Base-by-base conservation (phyloP, 1,140 invertebrate species). In the Mercenaria mercenaria region DNA sequence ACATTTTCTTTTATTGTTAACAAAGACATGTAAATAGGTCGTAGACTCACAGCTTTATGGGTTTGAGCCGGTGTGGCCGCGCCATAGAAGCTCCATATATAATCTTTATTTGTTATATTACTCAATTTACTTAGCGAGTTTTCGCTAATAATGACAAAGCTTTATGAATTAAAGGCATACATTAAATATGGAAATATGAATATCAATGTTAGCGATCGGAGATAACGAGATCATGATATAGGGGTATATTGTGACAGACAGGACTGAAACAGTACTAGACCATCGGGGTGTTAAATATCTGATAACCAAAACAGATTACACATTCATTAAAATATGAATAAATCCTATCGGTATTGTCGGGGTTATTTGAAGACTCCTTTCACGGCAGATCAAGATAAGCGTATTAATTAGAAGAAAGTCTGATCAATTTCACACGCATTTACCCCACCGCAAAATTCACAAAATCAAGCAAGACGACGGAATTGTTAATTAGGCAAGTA, bases 321-420 rank as follows among this genome's bases (percentile, higher is more conserved):
- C 83, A 74, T 85, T 85, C 83, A 74, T 85, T 85, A 85, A 85
- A 85, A 85, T 85, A 85, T 74, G 83, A 85, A 85, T 72, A 85
- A 39, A 85, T 85, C 61, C 83, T 43, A 34, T 76, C 43, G 47
- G 47, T 34, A 29, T 85, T 85, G 83, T 85, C 67, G 76, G 39
- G 15, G n/a, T 20, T 56, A 43, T 52, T 74, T 47, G 50, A 85
- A 41, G 39, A 64, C 23, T 52, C 83, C 76, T 76, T 85, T 85
- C 83, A 85, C 43, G 26, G 1, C 0, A 8, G 61, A 85, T 76
- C 64, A 37, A 85, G 83, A 85, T 85, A 74, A 85, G 83, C 23
- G 29, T n/a, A 72, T 85, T 85, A 85, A 85, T 85, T 72, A 72
- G 67, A 67, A 69, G 41, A 72, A 72, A 74, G 64, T 85, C n/a